phyloP scores from a whole-genome alignment of 2,888 invertebrate genomes.

The Aleiodes leptofemur region DNA sequence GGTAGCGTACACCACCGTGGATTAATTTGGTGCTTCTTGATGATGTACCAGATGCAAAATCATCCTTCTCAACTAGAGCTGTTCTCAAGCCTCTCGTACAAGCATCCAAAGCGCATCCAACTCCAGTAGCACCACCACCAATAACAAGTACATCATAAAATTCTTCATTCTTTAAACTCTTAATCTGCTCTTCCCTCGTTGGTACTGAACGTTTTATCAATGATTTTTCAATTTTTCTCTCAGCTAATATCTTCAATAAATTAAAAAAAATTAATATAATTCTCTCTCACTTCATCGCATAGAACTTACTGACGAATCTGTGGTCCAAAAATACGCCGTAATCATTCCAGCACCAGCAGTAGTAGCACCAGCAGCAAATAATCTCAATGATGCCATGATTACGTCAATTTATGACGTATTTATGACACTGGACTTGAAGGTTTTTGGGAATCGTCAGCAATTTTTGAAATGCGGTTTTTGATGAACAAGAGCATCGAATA shows the following conservation, averaged over 20 bases:
- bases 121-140: slow-evolving; percentile 98
- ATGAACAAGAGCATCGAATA: no score
- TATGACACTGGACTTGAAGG: no score
- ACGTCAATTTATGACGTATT: neutral
- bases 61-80: slow-evolving; percentile 95
- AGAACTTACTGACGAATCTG: slow-evolving; percentile 74
- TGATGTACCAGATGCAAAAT: slow-evolving; percentile 97
- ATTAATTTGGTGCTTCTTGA: slow-evolving; percentile 98
- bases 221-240: slow-evolving; percentile 61
- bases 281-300: neutral
- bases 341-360: slow-evolving; percentile 80
- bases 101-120: slow-evolving; percentile 97
- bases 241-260: slow-evolving; percentile 66
- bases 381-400: slow-evolving; percentile 67
- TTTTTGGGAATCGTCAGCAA: no score
- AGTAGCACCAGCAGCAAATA: slow-evolving; percentile 79
- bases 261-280: slow-evolving; percentile 9
- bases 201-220: slow-evolving; percentile 84
- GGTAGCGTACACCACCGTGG: slow-evolving; percentile 98
- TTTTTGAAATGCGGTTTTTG: no score
- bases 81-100: slow-evolving; percentile 96
- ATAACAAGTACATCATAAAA: slow-evolving; percentile 95
- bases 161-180: slow-evolving; percentile 85
- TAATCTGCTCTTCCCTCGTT: slow-evolving; percentile 86
- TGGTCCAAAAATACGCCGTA: slow-evolving; percentile 79